Evolutionary conservation across 30 jellyfish, hydroid and myxozoan species (phyloP).

Genomic region (Nemopilema nomurai): DNA sequence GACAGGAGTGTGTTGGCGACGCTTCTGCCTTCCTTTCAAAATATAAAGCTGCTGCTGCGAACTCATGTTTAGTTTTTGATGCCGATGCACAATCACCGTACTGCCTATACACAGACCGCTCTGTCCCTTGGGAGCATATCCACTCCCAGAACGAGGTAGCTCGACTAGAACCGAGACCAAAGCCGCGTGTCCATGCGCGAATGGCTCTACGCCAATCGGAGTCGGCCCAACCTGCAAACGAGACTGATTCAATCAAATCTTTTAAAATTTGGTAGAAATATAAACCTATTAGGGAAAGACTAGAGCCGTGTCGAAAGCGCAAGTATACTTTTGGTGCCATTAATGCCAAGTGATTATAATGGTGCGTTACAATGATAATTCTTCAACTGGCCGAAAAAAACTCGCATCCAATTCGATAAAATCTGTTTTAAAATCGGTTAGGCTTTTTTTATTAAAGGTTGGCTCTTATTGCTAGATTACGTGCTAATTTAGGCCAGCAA

Average conservation of each 20-base stretch:
- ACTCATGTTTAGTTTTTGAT: slow-evolving; percentile 14
- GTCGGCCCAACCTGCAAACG: slow-evolving; percentile 63
- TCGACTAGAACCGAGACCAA: slow-evolving; percentile 57
- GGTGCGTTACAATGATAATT: too few relatives aligned
- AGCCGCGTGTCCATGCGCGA: slow-evolving; percentile 52
- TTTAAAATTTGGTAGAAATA: not conserved
- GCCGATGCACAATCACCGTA: slow-evolving; percentile 40
- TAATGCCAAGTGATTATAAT: too few relatives aligned
- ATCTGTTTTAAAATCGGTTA: too few relatives aligned
- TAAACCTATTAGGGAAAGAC: too few relatives aligned
- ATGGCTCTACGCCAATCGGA: slow-evolving; percentile 57
- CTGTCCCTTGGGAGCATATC: slow-evolving; percentile 67
- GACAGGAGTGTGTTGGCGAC: slow-evolving; percentile 49
- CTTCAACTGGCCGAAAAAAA: too few relatives aligned
- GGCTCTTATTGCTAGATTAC: too few relatives aligned
- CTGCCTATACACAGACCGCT: slow-evolving; percentile 76
- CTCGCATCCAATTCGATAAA: too few relatives aligned
- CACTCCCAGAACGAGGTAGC: slow-evolving; percentile 64
- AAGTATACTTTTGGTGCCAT: too few relatives aligned
- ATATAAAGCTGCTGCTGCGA: slow-evolving; percentile 57
- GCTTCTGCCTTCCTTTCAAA: slow-evolving; percentile 47
- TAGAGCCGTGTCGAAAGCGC: too few relatives aligned
- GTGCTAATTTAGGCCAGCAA: too few relatives aligned
- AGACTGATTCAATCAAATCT: not conserved
- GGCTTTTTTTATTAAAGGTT: too few relatives aligned